Conservation (phyloP, 2,888 invertebrate species). For the Agrochola lychnidis region DNA sequence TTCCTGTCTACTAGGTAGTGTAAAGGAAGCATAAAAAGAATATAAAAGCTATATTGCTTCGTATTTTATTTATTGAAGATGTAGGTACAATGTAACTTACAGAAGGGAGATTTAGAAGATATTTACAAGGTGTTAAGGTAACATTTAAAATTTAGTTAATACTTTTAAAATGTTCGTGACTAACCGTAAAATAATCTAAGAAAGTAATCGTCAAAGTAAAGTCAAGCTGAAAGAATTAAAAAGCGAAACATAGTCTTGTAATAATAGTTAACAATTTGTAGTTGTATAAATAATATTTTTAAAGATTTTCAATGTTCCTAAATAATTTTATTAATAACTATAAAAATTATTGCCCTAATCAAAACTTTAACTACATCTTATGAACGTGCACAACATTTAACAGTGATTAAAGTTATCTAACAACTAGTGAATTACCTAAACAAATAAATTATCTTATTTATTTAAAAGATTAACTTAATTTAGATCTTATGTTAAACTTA, state of each 20-base stretch:
- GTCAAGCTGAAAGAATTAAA: conserved; percentile 48
- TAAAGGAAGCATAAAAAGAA: conserved; percentile 33
- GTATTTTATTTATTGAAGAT: conserved; percentile 87
- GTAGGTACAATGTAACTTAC: conserved; percentile 87
- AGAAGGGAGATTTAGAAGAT: conserved; percentile 86
- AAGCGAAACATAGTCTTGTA: conserved; percentile 43
- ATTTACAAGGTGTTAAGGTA: conserved; percentile 87
- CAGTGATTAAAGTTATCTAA: conserved; percentile 89
- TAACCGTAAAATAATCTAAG: conserved; percentile 54
- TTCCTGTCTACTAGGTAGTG: conserved; percentile 9
- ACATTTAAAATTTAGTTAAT: conserved; percentile 83
- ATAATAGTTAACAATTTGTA: conserved; percentile 56
- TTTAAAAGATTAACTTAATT: conserved; percentile 77
- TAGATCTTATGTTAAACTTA: conserved; percentile 77
- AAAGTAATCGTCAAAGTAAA: conserved; percentile 39
- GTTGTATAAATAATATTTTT: conserved; percentile 58
- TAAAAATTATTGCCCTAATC: conserved; percentile 88
- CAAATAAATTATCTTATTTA: conserved; percentile 80
- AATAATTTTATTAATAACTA: conserved; percentile 71
- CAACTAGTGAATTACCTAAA: conserved; percentile 83
- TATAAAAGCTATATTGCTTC: conserved; percentile 68
- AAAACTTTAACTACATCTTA: conserved; percentile 82
- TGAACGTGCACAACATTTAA: conserved; percentile 90
- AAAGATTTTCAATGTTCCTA: conserved; percentile 50
- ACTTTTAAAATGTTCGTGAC: conserved; percentile 75